phyloP scores from a whole-genome alignment of 2,888 invertebrate genomes.

The Enchytraeus crypticus region DNA sequence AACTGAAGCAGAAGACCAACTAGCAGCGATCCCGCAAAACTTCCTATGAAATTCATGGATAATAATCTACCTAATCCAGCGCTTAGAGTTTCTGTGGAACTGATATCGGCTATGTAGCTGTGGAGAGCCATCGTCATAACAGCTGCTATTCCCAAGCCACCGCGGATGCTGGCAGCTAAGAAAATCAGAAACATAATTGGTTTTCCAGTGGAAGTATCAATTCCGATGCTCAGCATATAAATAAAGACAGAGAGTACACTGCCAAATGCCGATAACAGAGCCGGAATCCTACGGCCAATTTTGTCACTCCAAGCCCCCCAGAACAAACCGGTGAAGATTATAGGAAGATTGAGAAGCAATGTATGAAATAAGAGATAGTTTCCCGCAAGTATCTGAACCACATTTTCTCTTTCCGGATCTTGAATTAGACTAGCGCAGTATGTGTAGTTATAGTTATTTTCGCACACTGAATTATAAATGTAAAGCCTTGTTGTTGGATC shows the following conservation, averaged over 20 bases:
- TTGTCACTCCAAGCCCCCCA: no score
- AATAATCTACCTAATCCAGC: slow-evolving; percentile 35
- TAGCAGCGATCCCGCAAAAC: slow-evolving; percentile 40
- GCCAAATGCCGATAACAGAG: slow-evolving; percentile 43
- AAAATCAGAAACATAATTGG: slow-evolving; percentile 34
- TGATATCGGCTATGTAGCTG: slow-evolving; percentile 45
- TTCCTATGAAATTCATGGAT: slow-evolving; percentile 46
- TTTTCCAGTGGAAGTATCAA: neutral
- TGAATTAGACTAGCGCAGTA: slow-evolving; percentile 14
- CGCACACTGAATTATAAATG: slow-evolving; percentile 40
- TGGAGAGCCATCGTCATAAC: slow-evolving; percentile 48
- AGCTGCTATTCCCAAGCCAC: slow-evolving; percentile 45
- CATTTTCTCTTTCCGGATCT: slow-evolving; percentile 30
- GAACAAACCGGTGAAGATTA: no score
- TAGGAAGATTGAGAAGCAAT: slow-evolving; percentile 43
- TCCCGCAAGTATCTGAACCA: slow-evolving; percentile 36
- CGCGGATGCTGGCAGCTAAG: slow-evolving; percentile 39
- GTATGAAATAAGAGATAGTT: slow-evolving; percentile 41
- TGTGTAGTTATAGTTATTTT: slow-evolving; percentile 8
- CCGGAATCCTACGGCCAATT: slow-evolving; percentile 40
- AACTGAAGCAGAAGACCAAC: slow-evolving; percentile 36
- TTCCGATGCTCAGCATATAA: slow-evolving; percentile 33
- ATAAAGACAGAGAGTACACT: slow-evolving; percentile 40
- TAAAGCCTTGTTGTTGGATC: slow-evolving; percentile 44
- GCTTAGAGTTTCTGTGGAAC: slow-evolving; percentile 37